Base-by-base conservation (phyloP, 2,113 vertebrate genomes). In the Callopanchax toddi region DNA sequence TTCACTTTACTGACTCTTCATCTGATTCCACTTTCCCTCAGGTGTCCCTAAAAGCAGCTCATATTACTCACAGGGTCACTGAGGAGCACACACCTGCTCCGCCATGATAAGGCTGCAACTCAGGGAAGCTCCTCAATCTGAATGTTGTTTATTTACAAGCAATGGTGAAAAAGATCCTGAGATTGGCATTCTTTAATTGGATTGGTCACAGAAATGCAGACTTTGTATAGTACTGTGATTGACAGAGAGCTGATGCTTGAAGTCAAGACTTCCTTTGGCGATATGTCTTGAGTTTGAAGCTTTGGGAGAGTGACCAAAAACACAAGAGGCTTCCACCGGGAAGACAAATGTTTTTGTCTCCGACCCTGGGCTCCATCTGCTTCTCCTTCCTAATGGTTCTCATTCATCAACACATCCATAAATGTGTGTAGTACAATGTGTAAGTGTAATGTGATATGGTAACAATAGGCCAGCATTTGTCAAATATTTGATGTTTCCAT, bases 31-130 rank as follows among this genome's bases (percentile, higher is more conserved):
- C 37, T 57, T 66, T 53, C 71, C 55, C 67, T 70, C 56, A 34
- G 67, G 71, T 71, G 74, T 69, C 65, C 58, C 49, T 34, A 64
- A 75, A 50, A 62, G 79, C 52, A 62, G 61, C 74, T 71, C 32
- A 51, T 75, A 67, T 81, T 64, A 51, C 53, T 78, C 44, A 44
- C 60, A 20, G 69, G 73, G 70, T 72, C 71, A 70, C 53, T 4
- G 46, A 44, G 32, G 40, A 48, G 37, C 42, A 71, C 60, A 63
- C 63, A 46, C 37, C 46, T 5, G 22, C 57, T 68, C 59, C 43
- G 29, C 58, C 50, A 23, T 11, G 54, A 74, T 58, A 62, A 64
- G 70, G 34, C 9, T 22, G 60, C 34, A 53, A 66, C 54, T 67
- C 58, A 59, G 67, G 48, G 18, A 23, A 46, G 20, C 42, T 50